Evolutionary conservation across 2,113 vertebrate species (phyloP).

Genomic region (Puntigrus tetrazona): DNA sequence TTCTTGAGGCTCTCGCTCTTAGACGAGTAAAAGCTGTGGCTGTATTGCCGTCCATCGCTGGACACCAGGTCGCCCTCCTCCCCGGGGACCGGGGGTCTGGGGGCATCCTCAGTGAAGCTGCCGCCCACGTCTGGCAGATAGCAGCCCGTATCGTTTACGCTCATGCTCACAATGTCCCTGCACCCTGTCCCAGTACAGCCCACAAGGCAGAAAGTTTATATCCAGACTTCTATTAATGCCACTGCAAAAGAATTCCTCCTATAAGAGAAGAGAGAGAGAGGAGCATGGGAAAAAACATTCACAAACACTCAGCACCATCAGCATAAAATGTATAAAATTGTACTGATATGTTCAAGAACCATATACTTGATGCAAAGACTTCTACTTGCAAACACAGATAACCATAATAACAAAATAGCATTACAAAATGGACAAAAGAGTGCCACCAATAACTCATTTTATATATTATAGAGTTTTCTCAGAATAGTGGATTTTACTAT

Average conservation of each 20-base stretch:
- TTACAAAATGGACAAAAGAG: neutral
- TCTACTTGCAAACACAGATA: neutral
- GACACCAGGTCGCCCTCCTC: conserved; percentile 93
- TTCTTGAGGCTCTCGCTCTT: conserved; percentile 83
- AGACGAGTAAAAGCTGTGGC: conserved; percentile 76
- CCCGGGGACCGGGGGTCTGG: conserved; percentile 94
- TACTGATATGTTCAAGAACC: neutral
- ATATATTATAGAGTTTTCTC: neutral
- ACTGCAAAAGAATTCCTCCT: conserved; percentile 75
- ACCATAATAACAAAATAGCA: neutral
- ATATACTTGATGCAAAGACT: neutral
- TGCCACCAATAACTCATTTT: neutral
- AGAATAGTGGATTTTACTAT: neutral
- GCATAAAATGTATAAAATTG: neutral
- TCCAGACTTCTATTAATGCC: conserved; percentile 75
- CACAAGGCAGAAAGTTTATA: conserved; percentile 72
- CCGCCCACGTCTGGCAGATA: conserved; percentile 87
- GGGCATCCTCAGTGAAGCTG: conserved; percentile 97
- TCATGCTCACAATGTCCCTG: conserved; percentile 86
- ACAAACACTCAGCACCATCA: neutral
- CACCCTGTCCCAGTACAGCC: conserved; percentile 67
- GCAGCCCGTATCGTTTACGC: conserved; percentile 82
- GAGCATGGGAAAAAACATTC: conserved; percentile 50
- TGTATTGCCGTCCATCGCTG: conserved; percentile 78
- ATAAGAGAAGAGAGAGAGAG: conserved; percentile 71